Base-by-base conservation (phyloP, 2,113 vertebrate genomes). In the Microtus richardsoni region DNA sequence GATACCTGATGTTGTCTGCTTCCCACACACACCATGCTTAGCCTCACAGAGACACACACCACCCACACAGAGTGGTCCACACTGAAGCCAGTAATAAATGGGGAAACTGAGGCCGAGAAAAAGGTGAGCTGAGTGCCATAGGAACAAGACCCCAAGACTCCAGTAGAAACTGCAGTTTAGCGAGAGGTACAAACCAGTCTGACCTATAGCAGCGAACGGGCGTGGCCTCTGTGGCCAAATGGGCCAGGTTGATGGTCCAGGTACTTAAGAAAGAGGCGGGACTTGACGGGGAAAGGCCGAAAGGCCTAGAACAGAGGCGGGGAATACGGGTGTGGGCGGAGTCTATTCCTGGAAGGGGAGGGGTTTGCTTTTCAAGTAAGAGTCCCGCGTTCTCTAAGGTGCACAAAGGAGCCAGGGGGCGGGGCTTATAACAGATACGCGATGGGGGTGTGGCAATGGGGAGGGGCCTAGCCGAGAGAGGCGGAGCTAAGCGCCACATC, bases 261-360 rank as follows among this genome's bases (percentile, higher is more conserved):
- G 39, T 3, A 12, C 10, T 44, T 79, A 62, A 36, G 28, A 44
- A 21, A 11, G 14, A 36, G 91, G 91, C 13, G 75, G 74, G 44
- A 16, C 70, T 70, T 79, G 80, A 3, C 21, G 33, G 84, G 44
- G 62, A 60, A 78, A 33, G 44, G 80, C 13, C 33, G 88, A 92
- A 93, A 85, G 80, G 5, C 88, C 94, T 93, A 91, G 94, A 96
- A 94, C 2, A 54, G 71, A 95, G 94, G 87, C 33, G 9, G 49
- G 62, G 16, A 33, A n/a, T 60, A 14, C 3, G 4, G 17, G 1
- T 7, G 36, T 73, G 26, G 95, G 66, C 8, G 62, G 28, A 36
- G 54, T 44, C 2, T 12, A 8, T 0, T 1, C 0, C 8, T n/a
- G 36, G 26, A 22, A 17, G 33, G 60, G 66, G 71, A 24, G 73